phyloP scores from a whole-genome alignment of 2,113 vertebrate species.

The Hippolais icterina region DNA sequence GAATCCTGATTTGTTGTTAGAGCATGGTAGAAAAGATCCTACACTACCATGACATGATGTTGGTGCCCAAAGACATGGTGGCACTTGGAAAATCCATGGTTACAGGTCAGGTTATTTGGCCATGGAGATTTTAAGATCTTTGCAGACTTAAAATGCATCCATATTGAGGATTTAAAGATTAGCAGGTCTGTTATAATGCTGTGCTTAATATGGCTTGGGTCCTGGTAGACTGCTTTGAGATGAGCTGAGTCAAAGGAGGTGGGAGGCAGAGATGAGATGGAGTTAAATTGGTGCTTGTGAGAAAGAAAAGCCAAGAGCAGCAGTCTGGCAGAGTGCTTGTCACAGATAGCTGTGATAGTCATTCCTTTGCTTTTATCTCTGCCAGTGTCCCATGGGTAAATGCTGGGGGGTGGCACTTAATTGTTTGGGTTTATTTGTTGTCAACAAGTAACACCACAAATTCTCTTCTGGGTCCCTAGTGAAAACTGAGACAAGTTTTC shows the following conservation, averaged over 20 bases:
- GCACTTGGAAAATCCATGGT: neutral
- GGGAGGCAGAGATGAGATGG: neutral
- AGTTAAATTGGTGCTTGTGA: neutral
- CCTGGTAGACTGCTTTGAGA: neutral
- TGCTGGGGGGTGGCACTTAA: neutral
- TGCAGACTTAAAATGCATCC: neutral
- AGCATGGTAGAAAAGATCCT: neutral
- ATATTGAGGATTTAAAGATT: neutral
- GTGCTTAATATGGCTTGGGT: neutral
- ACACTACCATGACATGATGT: neutral
- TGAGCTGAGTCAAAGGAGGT: neutral
- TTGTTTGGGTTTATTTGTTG: constrained; percentile 15
- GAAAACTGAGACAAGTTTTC: neutral
- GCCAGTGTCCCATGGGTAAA: neutral
- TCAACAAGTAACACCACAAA: neutral
- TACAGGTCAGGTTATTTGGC: neutral
- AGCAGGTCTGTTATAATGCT: neutral
- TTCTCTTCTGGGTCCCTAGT: neutral
- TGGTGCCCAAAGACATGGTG: neutral
- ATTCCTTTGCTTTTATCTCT: neutral
- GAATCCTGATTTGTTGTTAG: neutral
- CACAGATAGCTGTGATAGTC: neutral
- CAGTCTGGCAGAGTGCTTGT: neutral
- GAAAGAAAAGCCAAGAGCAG: neutral
- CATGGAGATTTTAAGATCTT: neutral